A percentile compares a stretch with the other conserved stretches of the same genome.
Conservation (phyloP, 2,797 vertebrate species). For the Notamacropus eugenii region DNA sequence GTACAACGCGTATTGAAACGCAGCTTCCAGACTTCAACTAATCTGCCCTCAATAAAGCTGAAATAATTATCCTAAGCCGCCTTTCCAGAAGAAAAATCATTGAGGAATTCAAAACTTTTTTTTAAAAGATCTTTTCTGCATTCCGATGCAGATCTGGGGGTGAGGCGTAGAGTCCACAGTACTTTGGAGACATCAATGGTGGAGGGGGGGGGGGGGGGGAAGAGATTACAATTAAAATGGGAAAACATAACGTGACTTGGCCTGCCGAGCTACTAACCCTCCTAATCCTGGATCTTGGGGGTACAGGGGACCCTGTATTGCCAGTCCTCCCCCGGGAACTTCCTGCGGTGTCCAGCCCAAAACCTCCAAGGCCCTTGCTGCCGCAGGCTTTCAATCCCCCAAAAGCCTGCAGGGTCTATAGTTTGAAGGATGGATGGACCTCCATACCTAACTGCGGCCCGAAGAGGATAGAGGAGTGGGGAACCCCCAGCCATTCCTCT, state of each 20-base stretch:
- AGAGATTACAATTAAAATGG: conserved; percentile 85
- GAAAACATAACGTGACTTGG: conserved; percentile 86
- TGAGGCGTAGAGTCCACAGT: conserved; percentile 82
- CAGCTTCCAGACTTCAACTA: conserved; percentile 93
- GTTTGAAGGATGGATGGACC: neutral
- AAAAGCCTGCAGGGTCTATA: neutral
- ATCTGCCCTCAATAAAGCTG: conserved; percentile 97
- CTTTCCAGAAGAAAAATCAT: conserved; percentile 97
- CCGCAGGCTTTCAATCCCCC: neutral
- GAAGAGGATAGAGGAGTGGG: neutral
- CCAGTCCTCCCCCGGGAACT: neutral
- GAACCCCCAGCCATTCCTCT: neutral
- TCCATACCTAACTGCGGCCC: neutral
- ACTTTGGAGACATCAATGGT: conserved; percentile 85
- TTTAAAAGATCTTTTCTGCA: conserved; percentile 89
- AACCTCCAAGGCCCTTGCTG: neutral
- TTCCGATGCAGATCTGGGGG: conserved; percentile 91
- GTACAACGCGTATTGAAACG: conserved; percentile 91
- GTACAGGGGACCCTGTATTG: conserved; percentile 13
- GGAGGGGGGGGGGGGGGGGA: conserved; percentile 68
- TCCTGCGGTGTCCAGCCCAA: neutral
- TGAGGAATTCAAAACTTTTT: conserved; percentile 97
- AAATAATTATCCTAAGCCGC: conserved; percentile 98
- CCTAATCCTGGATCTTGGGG: neutral
- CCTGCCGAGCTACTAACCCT: conserved; percentile 57